Percentiles rank a stretch among this genome's conserved stretches.
Evolutionary conservation across 2,797 vertebrate genomes (phyloP).

Genomic region (Halcyon chelicuti): DNA sequence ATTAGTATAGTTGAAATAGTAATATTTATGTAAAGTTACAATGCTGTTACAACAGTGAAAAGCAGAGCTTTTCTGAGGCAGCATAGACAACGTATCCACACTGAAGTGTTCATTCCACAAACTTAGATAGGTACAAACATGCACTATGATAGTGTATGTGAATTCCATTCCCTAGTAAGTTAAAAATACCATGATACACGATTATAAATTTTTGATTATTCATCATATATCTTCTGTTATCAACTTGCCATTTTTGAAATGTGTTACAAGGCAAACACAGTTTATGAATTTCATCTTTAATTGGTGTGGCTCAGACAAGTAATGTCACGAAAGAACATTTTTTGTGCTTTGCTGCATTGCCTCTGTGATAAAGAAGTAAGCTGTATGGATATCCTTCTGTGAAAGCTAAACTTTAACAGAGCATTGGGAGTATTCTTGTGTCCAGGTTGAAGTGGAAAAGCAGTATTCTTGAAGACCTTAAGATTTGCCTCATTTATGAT

Average conservation of each 20-base stretch:
- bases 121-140: neutral
- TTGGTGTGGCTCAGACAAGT: neutral
- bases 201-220: neutral
- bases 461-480: neutral
- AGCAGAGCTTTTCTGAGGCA: neutral
- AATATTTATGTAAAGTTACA: neutral
- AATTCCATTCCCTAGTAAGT: neutral
- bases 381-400: neutral
- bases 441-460: neutral
- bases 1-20: neutral
- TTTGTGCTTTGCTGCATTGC: neutral
- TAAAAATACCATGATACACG: neutral
- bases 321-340: neutral
- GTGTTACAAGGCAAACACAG: neutral
- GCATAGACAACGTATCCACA: neutral
- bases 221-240: neutral
- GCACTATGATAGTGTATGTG: neutral
- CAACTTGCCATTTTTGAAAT: neutral
- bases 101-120: neutral
- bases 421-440: neutral
- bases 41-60: neutral
- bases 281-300: neutral
- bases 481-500: neutral
- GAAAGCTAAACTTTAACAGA: neutral
- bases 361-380: neutral